Conservation (phyloP, 2,888 invertebrate genomes). For the Coenonympha glycerion region DNA sequence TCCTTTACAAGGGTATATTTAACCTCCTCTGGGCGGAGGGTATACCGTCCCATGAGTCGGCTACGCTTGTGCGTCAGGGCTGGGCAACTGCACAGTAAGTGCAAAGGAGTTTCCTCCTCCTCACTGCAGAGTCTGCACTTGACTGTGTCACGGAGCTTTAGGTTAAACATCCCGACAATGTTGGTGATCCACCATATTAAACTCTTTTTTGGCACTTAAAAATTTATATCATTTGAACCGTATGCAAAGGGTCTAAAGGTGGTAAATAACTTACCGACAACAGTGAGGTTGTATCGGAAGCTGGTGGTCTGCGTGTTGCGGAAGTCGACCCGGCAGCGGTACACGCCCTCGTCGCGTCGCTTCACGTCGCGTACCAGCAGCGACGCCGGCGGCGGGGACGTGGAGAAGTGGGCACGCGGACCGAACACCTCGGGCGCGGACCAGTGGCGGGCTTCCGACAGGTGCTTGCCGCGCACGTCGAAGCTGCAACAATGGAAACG, state of each 20-base stretch:
- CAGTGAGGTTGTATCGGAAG: constrained; percentile 91
- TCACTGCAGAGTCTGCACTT: no score
- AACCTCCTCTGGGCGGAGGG: no score
- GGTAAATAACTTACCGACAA: constrained; percentile 83
- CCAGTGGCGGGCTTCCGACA: constrained; percentile 87
- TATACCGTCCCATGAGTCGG: no score
- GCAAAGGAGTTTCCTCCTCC: no score
- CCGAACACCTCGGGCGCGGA: constrained; percentile 91
- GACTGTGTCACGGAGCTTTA: no score
- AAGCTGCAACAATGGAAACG: constrained; percentile 78
- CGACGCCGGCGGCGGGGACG: constrained; percentile 85
- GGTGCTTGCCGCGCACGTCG: constrained; percentile 88
- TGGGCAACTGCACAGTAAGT: no score
- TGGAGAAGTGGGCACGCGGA: constrained; percentile 88
- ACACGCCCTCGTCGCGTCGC: constrained; percentile 90
- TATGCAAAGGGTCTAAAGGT: neutral
- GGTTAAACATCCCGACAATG: no score
- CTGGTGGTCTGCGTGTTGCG: constrained; percentile 91
- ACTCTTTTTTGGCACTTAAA: no score
- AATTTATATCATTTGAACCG: no score
- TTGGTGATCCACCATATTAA: no score
- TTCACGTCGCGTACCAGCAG: constrained; percentile 85
- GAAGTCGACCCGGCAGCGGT: constrained; percentile 93
- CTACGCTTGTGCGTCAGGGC: no score
- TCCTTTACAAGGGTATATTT: no score